These are phyloP conservation scores for Petaurus breviceps DNA, from an alignment of 2,113 vertebrate genomes.

Conservation along the genomic window DNA sequence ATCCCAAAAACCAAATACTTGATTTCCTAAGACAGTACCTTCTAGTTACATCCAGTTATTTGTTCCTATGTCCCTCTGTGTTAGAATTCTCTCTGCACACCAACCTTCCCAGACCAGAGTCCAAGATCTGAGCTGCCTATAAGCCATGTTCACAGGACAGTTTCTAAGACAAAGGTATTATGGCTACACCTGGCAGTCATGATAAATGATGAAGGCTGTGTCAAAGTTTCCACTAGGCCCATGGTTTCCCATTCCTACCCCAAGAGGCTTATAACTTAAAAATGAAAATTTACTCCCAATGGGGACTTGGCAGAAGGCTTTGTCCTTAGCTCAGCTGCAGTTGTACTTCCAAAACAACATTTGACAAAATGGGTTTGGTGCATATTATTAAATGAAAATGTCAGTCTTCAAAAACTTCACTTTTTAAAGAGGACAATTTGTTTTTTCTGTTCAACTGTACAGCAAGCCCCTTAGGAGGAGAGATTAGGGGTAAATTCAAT, in stretches of 20 bases:
- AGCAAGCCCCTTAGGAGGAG: slow-evolving; percentile 23
- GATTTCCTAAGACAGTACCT: background rate
- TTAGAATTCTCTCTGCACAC: slow-evolving; percentile 42
- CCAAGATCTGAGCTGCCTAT: slow-evolving; percentile 33
- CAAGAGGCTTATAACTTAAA: slow-evolving; percentile 54
- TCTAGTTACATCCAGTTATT: slow-evolving; percentile 34
- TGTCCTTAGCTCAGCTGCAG: slow-evolving; percentile 71
- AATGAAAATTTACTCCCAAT: slow-evolving; percentile 62
- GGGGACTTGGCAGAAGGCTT: slow-evolving; percentile 64
- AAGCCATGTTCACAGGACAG: background rate
- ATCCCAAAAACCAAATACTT: background rate
- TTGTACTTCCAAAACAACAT: slow-evolving; percentile 46
- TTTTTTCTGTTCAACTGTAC: slow-evolving; percentile 49
- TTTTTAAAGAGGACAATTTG: slow-evolving; percentile 56
- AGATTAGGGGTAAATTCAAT: slow-evolving; percentile 50
- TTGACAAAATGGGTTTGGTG: slow-evolving; percentile 68
- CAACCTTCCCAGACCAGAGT: background rate
- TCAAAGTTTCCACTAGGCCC: slow-evolving; percentile 66
- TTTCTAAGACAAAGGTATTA: slow-evolving; percentile 23
- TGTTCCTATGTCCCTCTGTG: background rate
- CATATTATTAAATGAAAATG: slow-evolving; percentile 71
- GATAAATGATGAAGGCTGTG: background rate
- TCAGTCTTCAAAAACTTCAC: slow-evolving; percentile 59
- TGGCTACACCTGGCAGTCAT: slow-evolving; percentile 60
- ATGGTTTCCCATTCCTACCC: slow-evolving; percentile 27